Percentiles rank a stretch among this genome's conserved stretches.
Conservation (phyloP, 2,888 invertebrate genomes). For the Chrysina gloriosa region DNA sequence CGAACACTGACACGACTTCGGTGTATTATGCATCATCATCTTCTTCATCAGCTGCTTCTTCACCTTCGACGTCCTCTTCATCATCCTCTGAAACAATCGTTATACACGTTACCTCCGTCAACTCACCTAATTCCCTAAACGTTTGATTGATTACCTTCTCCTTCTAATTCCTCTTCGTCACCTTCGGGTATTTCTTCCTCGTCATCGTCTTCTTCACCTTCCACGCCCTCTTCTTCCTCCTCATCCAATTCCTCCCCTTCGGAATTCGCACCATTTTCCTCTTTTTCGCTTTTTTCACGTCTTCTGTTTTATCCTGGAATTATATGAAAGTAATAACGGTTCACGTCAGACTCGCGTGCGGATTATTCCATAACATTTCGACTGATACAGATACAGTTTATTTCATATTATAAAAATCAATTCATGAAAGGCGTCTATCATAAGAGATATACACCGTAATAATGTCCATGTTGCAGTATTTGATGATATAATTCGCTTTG, state of each 20-base stretch:
- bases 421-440: too few species aligned
- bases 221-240: constrained; percentile 68
- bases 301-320: constrained; percentile 77
- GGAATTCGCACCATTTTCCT: constrained; percentile 80
- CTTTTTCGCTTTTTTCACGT: constrained; percentile 83
- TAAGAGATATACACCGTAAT: too few species aligned
- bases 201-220: constrained; percentile 64
- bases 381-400: too few species aligned
- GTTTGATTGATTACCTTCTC: constrained; percentile 64
- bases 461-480: too few species aligned
- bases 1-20: constrained; percentile 49
- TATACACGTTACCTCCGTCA: constrained; percentile 17
- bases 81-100: constrained; percentile 60
- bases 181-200: constrained; percentile 65
- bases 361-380: too few species aligned
- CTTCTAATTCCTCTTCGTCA: constrained; percentile 64
- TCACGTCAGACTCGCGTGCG: background rate
- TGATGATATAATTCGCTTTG: too few species aligned
- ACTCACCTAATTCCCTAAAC: constrained; percentile 7
- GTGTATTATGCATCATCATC: constrained; percentile 65
- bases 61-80: constrained; percentile 64
- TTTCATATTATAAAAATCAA: too few species aligned
- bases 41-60: constrained; percentile 63
- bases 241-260: constrained; percentile 73
- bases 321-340: constrained; percentile 27